Evolutionary conservation across 1,140 invertebrate species (phyloP), one percentile per base, ranked within the genome.

Genomic region (Mactra quadrangularis): DNA sequence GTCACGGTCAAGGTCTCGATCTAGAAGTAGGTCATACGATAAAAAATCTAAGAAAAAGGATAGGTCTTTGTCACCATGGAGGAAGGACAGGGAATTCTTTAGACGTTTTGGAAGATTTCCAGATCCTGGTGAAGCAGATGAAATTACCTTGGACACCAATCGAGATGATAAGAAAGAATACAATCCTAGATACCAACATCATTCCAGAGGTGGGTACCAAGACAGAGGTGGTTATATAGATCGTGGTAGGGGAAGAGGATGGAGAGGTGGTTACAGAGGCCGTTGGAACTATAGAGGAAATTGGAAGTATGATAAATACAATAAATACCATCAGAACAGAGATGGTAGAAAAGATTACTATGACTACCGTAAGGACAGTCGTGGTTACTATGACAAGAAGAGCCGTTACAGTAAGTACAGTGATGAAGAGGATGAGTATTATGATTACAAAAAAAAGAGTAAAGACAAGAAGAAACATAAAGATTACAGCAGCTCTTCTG

Each of bases 11-110:
- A 72, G 83, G 50, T 55, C 74, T 38, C 38, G 22, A 25, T 77
- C 47, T 0, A 27, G 50, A 31, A 70, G 81, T n/a, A 82, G 66
- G 22, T 29, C 33, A 17, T 59, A 70, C 29, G 27, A 47, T 50
- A 25, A 50, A 33, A 74, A 57, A 7, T 64, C 41, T 33, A 76
- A 74, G 33, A 59, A 29, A 29, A 85, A 47, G 31, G 72, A 79
- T 31, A 83, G 55, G 29, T 57, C 52, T 66, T 29, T 35, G 22
- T 68, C 70, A 70, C 71, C 62, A 19, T 68, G 83, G 57, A 64
- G 83, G 29, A 66, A 64, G 45, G 83, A 57, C 15, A 22, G 72
- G 27, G 72, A 84, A 71, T 68, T 59, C 45, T 66, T 31, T 25
- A 55, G 47, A 27, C 25, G 82, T 1, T 75, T 60, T 50, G 55